Evolutionary conservation across 2,888 invertebrate species (phyloP), one percentile per base, ranked within the genome.

Genomic region (Cerceris ruficornis): DNA sequence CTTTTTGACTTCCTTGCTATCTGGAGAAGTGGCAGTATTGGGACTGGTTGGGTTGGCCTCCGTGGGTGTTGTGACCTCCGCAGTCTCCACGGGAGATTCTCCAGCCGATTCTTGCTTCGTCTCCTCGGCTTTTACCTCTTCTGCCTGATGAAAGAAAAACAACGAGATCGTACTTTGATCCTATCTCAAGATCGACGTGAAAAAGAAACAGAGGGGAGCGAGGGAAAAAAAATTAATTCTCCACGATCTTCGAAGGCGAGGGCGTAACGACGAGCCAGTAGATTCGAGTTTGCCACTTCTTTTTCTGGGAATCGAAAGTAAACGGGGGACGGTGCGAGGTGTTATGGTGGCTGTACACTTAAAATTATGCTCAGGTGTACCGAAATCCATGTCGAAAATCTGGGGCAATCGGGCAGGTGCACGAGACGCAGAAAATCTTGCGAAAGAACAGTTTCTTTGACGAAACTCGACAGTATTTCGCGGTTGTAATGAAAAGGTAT

Each of bases 1-100:
- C 86, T 92, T 92, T 88, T 92, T 92, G 71, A 89, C 81, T 82
- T 91, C 92, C 87, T 91, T 92, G 82, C 84, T 90, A n/a, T 92
- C 91, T 72, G 92, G 92, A 57, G 92, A 89, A 54, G 90, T 88
- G 77, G 87, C 88, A 75, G 88, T 84, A 60, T 88, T 89, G 55
- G 91, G 89, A 83, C 88, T 89, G 57, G 91, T 88, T 62, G 91
- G 87, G 80, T 87, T 88, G 43, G 81, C 88, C 77, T 91, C 92
- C 79, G 90, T 91, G 69, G 92, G 91, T 82, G 92, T 91, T 73
- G 92, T 91, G 84, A 87, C 90, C 86, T 91, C 90, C 50, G 85
- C 88, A 77, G 82, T 87, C 85, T 91, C 92, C 79, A 88, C 81
- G 50, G 88, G 83, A 75, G 90, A 83, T 65, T 91, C 91, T 62